Conservation (phyloP, 2,113 vertebrate genomes). For the Lamprotornis superbus region DNA sequence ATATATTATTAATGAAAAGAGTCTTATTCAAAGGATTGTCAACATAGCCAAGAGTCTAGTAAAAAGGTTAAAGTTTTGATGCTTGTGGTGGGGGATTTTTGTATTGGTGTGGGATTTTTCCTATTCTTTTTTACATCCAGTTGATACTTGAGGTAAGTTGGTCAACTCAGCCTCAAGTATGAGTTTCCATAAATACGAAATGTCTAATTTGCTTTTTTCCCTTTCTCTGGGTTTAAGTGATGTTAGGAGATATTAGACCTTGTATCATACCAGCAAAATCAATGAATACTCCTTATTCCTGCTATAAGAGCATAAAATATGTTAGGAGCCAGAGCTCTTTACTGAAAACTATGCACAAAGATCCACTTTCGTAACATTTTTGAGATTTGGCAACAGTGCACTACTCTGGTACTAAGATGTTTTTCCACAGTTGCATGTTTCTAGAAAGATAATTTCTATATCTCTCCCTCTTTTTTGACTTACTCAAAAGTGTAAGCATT, state of each 20-base stretch:
- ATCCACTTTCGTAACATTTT: background rate
- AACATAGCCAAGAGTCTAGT: background rate
- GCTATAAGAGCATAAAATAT: accelerated
- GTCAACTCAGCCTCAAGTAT: background rate
- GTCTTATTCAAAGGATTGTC: background rate
- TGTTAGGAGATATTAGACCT: background rate
- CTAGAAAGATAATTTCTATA: background rate
- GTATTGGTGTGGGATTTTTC: background rate
- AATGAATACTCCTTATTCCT: background rate
- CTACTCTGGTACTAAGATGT: background rate
- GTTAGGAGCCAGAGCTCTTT: background rate
- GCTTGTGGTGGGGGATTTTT: accelerated
- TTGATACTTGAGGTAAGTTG: background rate
- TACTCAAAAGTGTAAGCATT: background rate
- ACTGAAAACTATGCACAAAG: background rate
- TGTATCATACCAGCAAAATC: background rate
- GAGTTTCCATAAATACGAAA: background rate
- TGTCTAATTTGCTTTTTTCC: background rate
- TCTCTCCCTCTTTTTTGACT: background rate
- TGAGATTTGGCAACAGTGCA: background rate
- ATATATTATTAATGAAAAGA: background rate
- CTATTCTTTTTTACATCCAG: background rate
- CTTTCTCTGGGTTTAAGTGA: background rate
- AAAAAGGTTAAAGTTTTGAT: background rate
- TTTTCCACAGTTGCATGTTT: background rate